Base-by-base conservation (phyloP, 53 echinoderm and acorn worm species). In the Luidia sarsii region DNA sequence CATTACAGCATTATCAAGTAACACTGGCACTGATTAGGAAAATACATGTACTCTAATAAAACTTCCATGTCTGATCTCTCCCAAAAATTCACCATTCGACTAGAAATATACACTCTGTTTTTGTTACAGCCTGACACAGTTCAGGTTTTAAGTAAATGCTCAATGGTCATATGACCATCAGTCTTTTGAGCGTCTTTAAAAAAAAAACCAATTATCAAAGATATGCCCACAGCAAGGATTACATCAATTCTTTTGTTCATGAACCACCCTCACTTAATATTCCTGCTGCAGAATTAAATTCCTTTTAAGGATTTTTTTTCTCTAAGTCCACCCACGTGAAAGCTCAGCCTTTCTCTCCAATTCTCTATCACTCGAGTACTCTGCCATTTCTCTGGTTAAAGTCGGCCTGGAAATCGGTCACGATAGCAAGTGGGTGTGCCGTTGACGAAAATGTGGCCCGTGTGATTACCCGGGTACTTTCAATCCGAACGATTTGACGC, bases 21-120 rank as follows among this genome's bases (percentile, higher is more conserved):
- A 3, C 33, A 5, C 1, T 3, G 60, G 1, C 8, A 24, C 22
- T 28, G 59, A 59, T 30, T 59, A 59, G 59, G 59, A 59, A 30
- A 59, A 59, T 59, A 59, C 59, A 30, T 63, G 35, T 63, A 36
- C 36, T 63, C 63, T 63, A 6, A 63, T 63, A 10, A 63, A 34
- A 63, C 10, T 9, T 57, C 32, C 29, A 3, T n/a, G n/a, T n/a
- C 6, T 41, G 6, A 7, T 41, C 41, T 41, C 11, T 36, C 35
- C 31, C 31, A 59, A 59, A 59, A 59, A 59, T 59, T 15, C 41
- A 41, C 6, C 2, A 30, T 59, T 32, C 31, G 59, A 59, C 31
- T 59, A 32, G 7, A 9, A 59, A 30, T 18, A 36, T 30, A 63
- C 7, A 18, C 29, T 54, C 43, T 43, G 43, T n/a, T n/a, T n/a